These are phyloP conservation scores for Volucella zonaria DNA, from an alignment of 2,888 invertebrate species.

Conservation along the genomic window DNA sequence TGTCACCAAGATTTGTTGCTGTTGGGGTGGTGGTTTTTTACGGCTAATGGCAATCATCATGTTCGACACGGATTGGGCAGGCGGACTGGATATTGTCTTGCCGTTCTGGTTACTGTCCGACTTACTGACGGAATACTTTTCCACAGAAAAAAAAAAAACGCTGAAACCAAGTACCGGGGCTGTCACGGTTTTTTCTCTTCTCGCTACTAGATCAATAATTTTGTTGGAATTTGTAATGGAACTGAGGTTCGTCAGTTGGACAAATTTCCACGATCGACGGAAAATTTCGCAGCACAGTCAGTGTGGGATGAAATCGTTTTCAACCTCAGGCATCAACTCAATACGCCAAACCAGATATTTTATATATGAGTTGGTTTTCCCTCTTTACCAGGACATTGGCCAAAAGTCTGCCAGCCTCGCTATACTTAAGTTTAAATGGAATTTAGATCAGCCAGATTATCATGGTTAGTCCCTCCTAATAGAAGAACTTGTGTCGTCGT, in stretches of 20 bases:
- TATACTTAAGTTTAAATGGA: no score
- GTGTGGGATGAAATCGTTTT: background rate
- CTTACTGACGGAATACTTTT: slow-evolving; percentile 41
- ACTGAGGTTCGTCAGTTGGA: slow-evolving; percentile 16
- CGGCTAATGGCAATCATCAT: slow-evolving; percentile 60
- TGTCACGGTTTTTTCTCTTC: slow-evolving; percentile 24
- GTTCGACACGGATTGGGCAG: slow-evolving; percentile 45
- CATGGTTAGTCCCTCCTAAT: no score
- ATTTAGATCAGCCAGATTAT: no score
- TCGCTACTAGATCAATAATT: slow-evolving; percentile 52
- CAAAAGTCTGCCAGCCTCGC: no score
- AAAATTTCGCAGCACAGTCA: slow-evolving; percentile 35
- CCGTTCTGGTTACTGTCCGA: background rate
- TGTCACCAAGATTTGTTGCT: slow-evolving; percentile 22
- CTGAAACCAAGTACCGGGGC: background rate
- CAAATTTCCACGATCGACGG: slow-evolving; percentile 34
- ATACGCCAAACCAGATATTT: no score
- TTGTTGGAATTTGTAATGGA: no score
- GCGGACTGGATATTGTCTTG: slow-evolving; percentile 34
- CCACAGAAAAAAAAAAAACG: slow-evolving; percentile 1
- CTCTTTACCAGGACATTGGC: no score
- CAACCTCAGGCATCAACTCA: no score
- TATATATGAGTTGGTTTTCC: no score
- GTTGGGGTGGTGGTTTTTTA: slow-evolving; percentile 34
- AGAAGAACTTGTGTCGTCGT: no score